Conservation (phyloP, 2,888 invertebrate genomes). For the Leuctra nigra region DNA sequence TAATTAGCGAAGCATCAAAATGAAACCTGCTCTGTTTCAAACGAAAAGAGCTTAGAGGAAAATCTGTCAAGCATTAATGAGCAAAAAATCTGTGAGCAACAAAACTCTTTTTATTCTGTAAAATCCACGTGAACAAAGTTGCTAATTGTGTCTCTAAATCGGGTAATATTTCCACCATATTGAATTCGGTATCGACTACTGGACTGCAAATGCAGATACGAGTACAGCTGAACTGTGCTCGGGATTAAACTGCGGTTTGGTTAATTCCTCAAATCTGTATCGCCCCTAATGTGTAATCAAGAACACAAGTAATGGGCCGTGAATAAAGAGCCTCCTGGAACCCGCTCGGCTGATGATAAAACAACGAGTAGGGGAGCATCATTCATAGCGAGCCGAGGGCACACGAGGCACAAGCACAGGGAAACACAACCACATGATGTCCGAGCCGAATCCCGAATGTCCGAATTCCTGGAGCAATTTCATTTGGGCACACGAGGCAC, state of each 20-base stretch:
- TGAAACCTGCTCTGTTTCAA: neutral
- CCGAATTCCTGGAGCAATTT: no score
- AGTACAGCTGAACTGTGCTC: no score
- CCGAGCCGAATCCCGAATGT: no score
- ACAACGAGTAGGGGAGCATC: slow-evolving; percentile 5
- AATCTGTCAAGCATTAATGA: slow-evolving; percentile 9
- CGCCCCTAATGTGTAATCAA: slow-evolving; percentile 16
- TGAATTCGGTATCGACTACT: no score
- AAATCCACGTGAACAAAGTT: no score
- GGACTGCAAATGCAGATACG: no score
- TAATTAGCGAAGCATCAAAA: neutral
- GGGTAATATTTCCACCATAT: no score
- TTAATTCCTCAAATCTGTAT: slow-evolving; percentile 17
- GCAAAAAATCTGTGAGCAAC: slow-evolving; percentile 12
- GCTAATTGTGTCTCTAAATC: no score
- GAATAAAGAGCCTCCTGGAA: neutral
- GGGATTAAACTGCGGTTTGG: no score
- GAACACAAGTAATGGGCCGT: slow-evolving; percentile 12
- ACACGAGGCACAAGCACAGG: slow-evolving; percentile 3
- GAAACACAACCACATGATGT: no score
- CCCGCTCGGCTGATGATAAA: neutral
- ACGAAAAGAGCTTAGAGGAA: neutral
- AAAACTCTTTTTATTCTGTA: neutral
- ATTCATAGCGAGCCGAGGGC: neutral
- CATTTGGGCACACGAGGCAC: no score